phyloP scores from a whole-genome alignment of 2,888 invertebrate genomes.

The Empis stercorea region DNA sequence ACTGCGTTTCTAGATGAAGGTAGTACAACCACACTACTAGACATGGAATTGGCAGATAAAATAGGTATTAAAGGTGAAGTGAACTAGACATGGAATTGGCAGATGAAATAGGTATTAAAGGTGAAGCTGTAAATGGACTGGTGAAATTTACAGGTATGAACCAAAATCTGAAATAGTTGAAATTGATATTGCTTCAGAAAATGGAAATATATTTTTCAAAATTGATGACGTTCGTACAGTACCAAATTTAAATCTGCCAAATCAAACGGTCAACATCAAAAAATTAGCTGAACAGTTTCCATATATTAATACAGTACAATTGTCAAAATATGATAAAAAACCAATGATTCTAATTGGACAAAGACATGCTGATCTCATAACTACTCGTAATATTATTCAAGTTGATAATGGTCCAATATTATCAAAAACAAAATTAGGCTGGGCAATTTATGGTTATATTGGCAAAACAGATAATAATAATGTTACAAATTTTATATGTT shows the following conservation, averaged over 20 bases:
- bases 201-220: no score
- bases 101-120: not conserved
- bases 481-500: not conserved
- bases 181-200: not conserved
- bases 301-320: not conserved
- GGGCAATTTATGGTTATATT: constrained; percentile 8
- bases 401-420: constrained; percentile 9
- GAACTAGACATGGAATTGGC: constrained; percentile 2
- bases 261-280: not conserved
- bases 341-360: constrained; percentile 7
- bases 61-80: no score
- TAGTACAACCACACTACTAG: constrained; percentile 4
- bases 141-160: constrained; percentile 5
- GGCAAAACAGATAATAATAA: not conserved
- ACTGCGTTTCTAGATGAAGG: constrained; percentile 3
- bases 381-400: not conserved
- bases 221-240: no score
- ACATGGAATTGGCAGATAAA: no score
- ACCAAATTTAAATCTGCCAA: not conserved
- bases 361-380: constrained; percentile 6
- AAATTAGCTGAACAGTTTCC: constrained; percentile 1
- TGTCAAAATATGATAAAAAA: not conserved
- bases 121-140: constrained; percentile 5
- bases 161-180: constrained; percentile 2
- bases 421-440: constrained; percentile 14